Percentiles rank a stretch among this genome's conserved stretches.
Evolutionary conservation across 2,113 vertebrate species (phyloP).

Genomic region (Amphiprion percula): DNA sequence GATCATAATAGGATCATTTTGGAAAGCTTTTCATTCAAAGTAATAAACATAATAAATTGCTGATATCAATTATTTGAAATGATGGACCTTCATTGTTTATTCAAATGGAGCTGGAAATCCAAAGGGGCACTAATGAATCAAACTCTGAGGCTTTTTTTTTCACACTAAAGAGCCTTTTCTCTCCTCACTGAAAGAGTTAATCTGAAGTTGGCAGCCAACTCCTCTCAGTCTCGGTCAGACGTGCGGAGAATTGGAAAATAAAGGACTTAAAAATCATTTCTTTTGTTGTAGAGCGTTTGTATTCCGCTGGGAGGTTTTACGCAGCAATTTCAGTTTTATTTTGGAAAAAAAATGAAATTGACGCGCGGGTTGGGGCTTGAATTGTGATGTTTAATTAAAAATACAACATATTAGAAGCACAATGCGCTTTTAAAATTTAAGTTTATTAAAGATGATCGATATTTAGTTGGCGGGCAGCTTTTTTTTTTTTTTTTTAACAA

Average conservation of each 20-base stretch:
- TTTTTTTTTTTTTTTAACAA: background rate
- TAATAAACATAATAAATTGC: background rate
- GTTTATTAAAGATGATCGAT: background rate
- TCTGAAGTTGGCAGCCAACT: slow-evolving; percentile 80
- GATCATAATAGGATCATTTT: background rate
- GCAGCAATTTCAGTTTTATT: background rate
- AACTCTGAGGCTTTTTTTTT: slow-evolving; percentile 7
- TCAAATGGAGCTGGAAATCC: slow-evolving; percentile 17
- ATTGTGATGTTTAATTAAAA: background rate
- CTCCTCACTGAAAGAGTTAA: slow-evolving; percentile 80
- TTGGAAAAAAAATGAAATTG: slow-evolving; percentile 10
- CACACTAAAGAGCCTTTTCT: slow-evolving; percentile 56
- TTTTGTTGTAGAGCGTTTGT: slow-evolving; percentile 57
- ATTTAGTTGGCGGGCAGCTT: background rate
- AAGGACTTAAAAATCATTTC: slow-evolving; percentile 65
- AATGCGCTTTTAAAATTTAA: background rate
- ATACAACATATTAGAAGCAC: background rate
- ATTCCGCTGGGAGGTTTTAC: slow-evolving; percentile 30
- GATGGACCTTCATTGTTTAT: slow-evolving; percentile 10
- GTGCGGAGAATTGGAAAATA: slow-evolving; percentile 75
- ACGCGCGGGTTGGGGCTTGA: background rate
- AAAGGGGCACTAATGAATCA: slow-evolving; percentile 32
- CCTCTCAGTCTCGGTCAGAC: slow-evolving; percentile 71
- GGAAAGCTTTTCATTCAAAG: background rate
- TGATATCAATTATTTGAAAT: slow-evolving; percentile 10